Base-by-base conservation (phyloP, 2,113 vertebrate genomes). In the Cercopithecus mona region DNA sequence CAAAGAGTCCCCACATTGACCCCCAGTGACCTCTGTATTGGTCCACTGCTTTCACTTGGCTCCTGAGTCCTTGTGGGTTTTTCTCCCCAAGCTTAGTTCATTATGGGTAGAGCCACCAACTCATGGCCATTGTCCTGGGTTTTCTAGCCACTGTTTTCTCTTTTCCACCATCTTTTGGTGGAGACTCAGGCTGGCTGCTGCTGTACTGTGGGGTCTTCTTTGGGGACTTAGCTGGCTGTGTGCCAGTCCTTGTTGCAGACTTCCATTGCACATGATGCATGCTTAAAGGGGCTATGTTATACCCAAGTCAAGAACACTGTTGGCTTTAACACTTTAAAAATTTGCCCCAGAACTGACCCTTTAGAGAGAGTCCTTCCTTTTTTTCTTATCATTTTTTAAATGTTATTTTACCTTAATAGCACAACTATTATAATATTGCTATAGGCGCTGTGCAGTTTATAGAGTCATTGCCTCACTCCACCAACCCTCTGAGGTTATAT, bases 241-340 rank as follows among this genome's bases (percentile, higher is more conserved):
- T 80, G 68, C 72, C 88, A 57, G 57, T 88, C 64, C 61, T 43
- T 18, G 0, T 61, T 78, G 70, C 45, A 93, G 64, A 94, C 18
- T 82, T 79, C 73, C 61, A 23, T 27, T 38, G 20, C 45, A 55
- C 45, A 78, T 55, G 57, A 59, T 43, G 14, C 66, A 66, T 92
- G 64, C 50, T 85, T 43, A 40, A 89, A 90, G 38, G n/a, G 66
- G 52, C 40, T 86, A 22, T 48, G 82, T 66, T 45, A 43, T 72
- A 76, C 17, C n/a, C 81, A 85, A 38, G 32, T 78, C 40, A 72
- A 22, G 75, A 88, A 38, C 61, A 81, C 50, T 12, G 1, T 72
- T 94, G 52, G 64, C 80, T 86, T 94, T 72, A 79, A 78, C 27
- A 86, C 38, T n/a, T 90, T 85, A 88, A 92, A 66, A 73, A 93